phyloP scores from a whole-genome alignment of 2,113 vertebrate genomes.

The Callipepla californica region DNA sequence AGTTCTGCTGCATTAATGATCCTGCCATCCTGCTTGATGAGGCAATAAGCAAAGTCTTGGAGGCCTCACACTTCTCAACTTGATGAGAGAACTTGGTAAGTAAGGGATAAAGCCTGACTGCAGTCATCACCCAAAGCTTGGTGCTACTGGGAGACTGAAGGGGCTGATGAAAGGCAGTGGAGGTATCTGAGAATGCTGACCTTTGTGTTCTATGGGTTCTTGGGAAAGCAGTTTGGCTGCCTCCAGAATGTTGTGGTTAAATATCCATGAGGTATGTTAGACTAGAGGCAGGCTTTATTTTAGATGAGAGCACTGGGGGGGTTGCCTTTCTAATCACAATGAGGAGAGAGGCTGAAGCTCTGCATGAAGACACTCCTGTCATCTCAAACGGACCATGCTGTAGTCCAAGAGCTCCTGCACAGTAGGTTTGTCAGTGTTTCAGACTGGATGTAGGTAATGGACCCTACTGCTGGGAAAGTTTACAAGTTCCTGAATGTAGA shows the following conservation, averaged over 20 bases:
- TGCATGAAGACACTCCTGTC: not conserved
- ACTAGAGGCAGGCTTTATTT: not conserved
- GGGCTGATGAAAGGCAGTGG: not conserved
- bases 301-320: not conserved
- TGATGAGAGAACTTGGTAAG: not conserved
- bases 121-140: not conserved
- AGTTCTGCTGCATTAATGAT: conserved; percentile 61
- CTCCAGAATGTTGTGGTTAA: not conserved
- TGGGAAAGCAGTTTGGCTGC: not conserved
- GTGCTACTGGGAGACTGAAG: not conserved
- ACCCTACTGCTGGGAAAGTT: conserved; percentile 22
- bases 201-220: not conserved
- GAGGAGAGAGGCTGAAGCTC: conserved; percentile 8
- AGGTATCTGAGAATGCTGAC: not conserved
- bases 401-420: conserved; percentile 12
- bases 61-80: not conserved
- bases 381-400: not conserved
- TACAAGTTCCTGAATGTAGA: conserved; percentile 18
- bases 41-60: conserved; percentile 34
- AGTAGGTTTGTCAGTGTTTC: conserved; percentile 41
- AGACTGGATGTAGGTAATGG: not conserved
- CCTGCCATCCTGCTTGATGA: conserved; percentile 51
- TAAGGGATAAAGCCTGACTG: not conserved
- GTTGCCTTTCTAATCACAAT: not conserved
- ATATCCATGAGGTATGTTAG: not conserved